Base-by-base conservation (phyloP, 2,113 vertebrate genomes). In the Mustela lutreola region DNA sequence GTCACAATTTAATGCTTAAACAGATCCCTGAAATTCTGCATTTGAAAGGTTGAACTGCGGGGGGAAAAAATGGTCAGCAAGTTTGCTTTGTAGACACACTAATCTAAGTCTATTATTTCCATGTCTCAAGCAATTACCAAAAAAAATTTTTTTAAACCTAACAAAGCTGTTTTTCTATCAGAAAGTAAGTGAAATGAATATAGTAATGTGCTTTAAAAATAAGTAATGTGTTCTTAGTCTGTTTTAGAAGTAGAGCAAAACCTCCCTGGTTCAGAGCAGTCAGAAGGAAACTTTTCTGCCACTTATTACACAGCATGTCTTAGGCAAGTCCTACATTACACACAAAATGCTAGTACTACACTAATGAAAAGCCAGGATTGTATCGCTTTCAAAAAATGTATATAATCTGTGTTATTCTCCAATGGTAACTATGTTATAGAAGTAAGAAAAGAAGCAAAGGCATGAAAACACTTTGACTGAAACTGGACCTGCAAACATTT, bases 141-240 rank as follows among this genome's bases (percentile, higher is more conserved):
- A 95, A 89, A 76, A 60, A 76, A 50, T 42, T 19, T 88, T 63
- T 82, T 67, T 82, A 92, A 91, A 94, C 28, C 6, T 48, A 88
- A 73, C 39, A 31, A 82, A 81, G 33, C 8, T 53, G 56, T 88
- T 97, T 91, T 88, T 83, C 70, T 56, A 71, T 12, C 31, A 92
- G 53, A 94, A 92, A 89, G 81, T 11, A 92, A 97, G 33, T 80
- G 48, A 94, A 97, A 92, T 91, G 24, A 60, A 95, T 50, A 71
- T 4, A 93, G 24, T 50, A 67, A 60, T 56, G 39, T 94, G 63
- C 8, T 36, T 4, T 39, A 89, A 91, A 62, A 80, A 33, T 60
- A 85, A 53, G 16, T 86, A 81, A 45, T 78, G 60, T 21, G n/a
- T 78, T 92, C 39, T 42, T 85, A 81, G 65, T 45, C 60, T 91